These are phyloP conservation scores for Heliconius cydno DNA, from an alignment of 2,888 invertebrate genomes.

Conservation along the genomic window DNA sequence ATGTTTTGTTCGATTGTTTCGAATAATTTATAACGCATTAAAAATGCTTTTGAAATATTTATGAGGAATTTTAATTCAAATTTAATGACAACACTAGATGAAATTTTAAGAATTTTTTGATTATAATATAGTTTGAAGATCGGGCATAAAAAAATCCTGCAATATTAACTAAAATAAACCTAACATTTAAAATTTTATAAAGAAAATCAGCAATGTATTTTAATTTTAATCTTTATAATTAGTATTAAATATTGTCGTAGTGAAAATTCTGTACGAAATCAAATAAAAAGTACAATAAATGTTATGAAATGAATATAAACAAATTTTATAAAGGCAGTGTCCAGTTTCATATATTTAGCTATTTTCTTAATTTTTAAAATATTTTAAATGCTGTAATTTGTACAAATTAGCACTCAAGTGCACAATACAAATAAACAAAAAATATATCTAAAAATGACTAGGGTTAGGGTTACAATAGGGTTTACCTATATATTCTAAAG, in stretches of 20 bases:
- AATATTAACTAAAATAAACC: background rate
- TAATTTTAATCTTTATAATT: background rate
- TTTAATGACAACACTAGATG: no score
- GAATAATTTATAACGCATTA: constrained; percentile 8
- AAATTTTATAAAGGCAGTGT: constrained; percentile 16
- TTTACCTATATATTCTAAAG: constrained; percentile 29
- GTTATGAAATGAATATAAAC: background rate
- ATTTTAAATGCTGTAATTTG: constrained; percentile 7
- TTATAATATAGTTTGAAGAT: background rate
- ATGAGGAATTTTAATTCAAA: no score
- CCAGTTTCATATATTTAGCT: constrained; percentile 13
- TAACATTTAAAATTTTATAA: background rate
- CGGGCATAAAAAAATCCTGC: background rate
- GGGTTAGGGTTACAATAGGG: background rate
- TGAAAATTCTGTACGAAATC: background rate
- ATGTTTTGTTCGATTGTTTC: background rate
- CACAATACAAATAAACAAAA: background rate
- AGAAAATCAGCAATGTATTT: background rate
- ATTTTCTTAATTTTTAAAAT: constrained; percentile 6
- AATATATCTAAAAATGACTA: constrained; percentile 25
- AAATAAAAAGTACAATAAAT: background rate
- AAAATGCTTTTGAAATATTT: background rate
- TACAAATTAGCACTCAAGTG: constrained; percentile 28
- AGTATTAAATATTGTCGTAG: background rate
- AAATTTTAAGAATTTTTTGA: background rate